Evolutionary conservation across 2,888 invertebrate species (phyloP), one percentile per base, ranked within the genome.

Genomic region (Merodon equestris): DNA sequence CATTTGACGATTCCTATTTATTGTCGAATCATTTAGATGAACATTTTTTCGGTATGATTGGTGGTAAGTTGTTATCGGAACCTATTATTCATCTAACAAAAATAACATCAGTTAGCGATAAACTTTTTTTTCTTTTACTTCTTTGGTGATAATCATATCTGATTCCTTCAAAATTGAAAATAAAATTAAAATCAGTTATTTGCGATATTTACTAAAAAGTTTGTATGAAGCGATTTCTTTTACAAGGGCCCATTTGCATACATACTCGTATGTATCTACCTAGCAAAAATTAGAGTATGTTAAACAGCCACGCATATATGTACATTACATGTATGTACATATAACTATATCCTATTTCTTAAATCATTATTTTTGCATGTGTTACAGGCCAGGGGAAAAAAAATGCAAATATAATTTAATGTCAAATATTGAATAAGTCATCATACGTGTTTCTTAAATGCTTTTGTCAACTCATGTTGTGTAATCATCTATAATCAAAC

Each of bases 41-140:
- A 68, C 87, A 88, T 79, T 83, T 88, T 19, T 77, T 88, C 18
- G 87, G 86, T 72, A 87, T 88, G 83, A 88, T 88, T 83, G 87
- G 88, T 88, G 83, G 79, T 79, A 74, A 79, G 77, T 73, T 13
- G 5, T 57, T 38, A 50, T 56, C 38, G 48, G n/a, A 45, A 19
- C n/a, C 38, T 9, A 48, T 64, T n/a, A 47, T 7, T 13, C 17
- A 34, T 13, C 64, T 9, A n/a, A 7, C 14, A 56, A 53, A 71
- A 42, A 36, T 13, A 64, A 44, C 19, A 14, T 44, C 18, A 63
- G 36, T 1, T 56, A 42, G 54, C 60, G 66, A 18, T 13, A 36
- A 40, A 50, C 54, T 54, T 54, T 54, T 38, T 67, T 67, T 58
- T 73, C 19, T n/a, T n/a, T n/a, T n/a, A 44, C 34, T 54, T 64